These are phyloP conservation scores for Catostylus mosaicus DNA, from an alignment of 30 jellyfish, hydroid and myxozoan genomes.

Conservation along the genomic window DNA sequence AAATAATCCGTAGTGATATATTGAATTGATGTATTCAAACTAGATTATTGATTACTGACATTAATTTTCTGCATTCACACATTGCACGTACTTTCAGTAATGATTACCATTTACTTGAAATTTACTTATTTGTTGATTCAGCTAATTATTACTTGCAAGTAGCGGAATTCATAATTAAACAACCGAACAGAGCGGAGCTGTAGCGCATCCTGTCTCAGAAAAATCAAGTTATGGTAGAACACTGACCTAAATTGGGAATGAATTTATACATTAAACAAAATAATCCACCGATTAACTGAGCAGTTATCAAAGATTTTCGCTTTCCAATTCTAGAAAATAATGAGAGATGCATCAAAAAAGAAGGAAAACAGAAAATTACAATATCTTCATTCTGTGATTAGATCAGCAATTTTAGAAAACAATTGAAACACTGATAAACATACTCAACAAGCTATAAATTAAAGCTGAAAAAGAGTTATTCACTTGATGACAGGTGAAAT, in stretches of 20 bases:
- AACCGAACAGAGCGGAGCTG: not conserved
- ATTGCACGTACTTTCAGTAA: not conserved
- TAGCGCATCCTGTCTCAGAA: no score
- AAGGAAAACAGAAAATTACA: no score
- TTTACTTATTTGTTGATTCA: not conserved
- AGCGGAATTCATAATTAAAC: no score
- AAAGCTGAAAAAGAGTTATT: no score
- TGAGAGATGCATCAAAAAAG: not conserved
- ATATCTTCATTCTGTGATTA: no score
- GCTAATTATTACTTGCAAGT: not conserved
- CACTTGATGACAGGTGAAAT: no score
- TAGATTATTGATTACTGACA: no score
- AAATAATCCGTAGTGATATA: no score
- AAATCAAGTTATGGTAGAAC: not conserved
- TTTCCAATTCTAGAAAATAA: conserved; percentile 35
- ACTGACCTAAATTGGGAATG: conserved; percentile 25
- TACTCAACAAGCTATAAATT: no score
- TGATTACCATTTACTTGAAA: not conserved
- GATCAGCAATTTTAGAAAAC: no score
- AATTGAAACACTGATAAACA: no score
- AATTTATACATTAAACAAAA: conserved; percentile 23
- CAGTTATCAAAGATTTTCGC: conserved; percentile 20
- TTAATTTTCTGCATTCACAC: not conserved
- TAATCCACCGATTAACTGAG: conserved; percentile 42
- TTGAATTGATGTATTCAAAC: no score